These are phyloP conservation scores for Caenorhabditis uteleia DNA, from an alignment of 2,888 invertebrate species.

Conservation along the genomic window DNA sequence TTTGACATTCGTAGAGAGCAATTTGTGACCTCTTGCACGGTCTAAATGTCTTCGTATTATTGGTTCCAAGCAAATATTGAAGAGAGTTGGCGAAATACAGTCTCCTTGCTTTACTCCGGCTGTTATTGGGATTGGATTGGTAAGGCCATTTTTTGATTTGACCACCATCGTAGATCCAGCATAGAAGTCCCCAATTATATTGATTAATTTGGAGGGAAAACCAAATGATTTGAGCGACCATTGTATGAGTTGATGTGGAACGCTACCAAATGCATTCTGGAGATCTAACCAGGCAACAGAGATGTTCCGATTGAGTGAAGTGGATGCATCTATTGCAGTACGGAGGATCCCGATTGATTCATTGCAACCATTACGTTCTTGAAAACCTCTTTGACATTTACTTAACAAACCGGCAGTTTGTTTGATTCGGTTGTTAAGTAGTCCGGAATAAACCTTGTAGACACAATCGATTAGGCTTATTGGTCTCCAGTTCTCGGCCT, in stretches of 20 bases:
- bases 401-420: background rate
- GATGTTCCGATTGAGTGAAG: background rate
- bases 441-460: constrained; percentile 2
- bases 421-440: constrained; percentile 1
- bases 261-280: constrained; percentile 20
- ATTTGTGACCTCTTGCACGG: background rate
- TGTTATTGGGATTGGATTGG: constrained; percentile 27
- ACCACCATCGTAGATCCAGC: constrained; percentile 7
- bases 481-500: constrained; percentile 5
- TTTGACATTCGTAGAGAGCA: constrained; percentile 3
- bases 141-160: constrained; percentile 7
- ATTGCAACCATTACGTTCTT: background rate
- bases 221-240: constrained; percentile 1
- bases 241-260: constrained; percentile 11
- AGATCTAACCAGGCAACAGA: constrained; percentile 22
- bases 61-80: constrained; percentile 67
- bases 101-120: constrained; percentile 69
- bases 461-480: constrained; percentile 1
- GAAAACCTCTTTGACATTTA: constrained; percentile 9
- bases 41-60: constrained; percentile 27
- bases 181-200: constrained; percentile 11
- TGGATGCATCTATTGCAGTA: constrained; percentile 14
- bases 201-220: constrained; percentile 1
- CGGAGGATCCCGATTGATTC: constrained; percentile 16
- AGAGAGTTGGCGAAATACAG: constrained; percentile 67